Percentiles rank a stretch among this genome's conserved stretches.
phyloP scores from a whole-genome alignment of 2,797 vertebrate genomes.

The Streptopelia turtur region DNA sequence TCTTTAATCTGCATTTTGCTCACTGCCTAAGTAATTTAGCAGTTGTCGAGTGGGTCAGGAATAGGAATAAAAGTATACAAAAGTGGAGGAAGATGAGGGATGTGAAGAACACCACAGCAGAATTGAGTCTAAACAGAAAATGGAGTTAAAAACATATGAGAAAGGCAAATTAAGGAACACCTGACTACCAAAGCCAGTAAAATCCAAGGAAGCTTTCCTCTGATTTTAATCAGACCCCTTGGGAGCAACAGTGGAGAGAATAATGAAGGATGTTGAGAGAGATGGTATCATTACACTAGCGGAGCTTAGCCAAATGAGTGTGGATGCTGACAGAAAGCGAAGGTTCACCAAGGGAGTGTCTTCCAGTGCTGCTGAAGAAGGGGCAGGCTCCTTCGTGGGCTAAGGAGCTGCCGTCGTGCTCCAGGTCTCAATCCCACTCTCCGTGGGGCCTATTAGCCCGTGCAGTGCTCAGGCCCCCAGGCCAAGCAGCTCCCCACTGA shows the following conservation, averaged over 20 bases:
- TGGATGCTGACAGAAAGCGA: background rate
- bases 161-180: constrained; percentile 1
- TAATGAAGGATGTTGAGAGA: background rate
- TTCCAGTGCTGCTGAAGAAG: background rate
- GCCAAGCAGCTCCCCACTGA: rapidly evolving
- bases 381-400: background rate
- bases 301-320: background rate
- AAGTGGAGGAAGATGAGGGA: background rate
- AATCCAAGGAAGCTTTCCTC: background rate
- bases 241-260: background rate
- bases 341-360: background rate
- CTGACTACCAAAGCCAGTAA: background rate
- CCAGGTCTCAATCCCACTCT: background rate
- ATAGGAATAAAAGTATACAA: constrained; percentile 25
- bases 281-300: background rate
- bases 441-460: background rate
- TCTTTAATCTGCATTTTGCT: constrained; percentile 47
- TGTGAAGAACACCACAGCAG: background rate
- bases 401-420: background rate
- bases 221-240: constrained; percentile 2
- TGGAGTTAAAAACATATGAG: background rate
- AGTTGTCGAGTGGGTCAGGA: constrained; percentile 45
- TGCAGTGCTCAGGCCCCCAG: rapidly evolving
- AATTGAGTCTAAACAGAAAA: constrained; percentile 19
- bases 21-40: constrained; percentile 40